Evolutionary conservation across 1,140 invertebrate genomes (phyloP), one percentile per base, ranked within the genome.

Genomic region (Medauroidea extradentata): DNA sequence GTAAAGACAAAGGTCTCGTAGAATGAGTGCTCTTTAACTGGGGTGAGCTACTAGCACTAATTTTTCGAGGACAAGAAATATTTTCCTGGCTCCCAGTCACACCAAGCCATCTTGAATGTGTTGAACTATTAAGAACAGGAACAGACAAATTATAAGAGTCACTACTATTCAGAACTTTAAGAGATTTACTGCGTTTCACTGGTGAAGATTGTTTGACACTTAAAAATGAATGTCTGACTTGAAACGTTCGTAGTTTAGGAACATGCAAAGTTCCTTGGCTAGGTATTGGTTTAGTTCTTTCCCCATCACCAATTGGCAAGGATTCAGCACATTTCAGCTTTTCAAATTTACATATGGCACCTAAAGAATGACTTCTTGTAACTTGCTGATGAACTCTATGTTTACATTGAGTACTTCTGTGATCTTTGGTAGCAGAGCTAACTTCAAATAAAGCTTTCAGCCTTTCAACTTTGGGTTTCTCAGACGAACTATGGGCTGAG

Each of bases 381-480:
- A 65, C 61, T 46, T 48, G 41, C 21, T 52, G 53, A 27, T 16
- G 34, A 19, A 13, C n/a, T 7, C 41, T 41, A 16, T 41, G 59
- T 56, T 54, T 59, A 9, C 23, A 25, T 34, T 54, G 50, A 18
- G 61, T 60, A 51, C 60, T 65, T 27, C 61, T 38, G 44, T 53
- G 56, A 50, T 64, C 52, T 13, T 43, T 38, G 21, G 13, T 55
- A n/a, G 53, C 16, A 19, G 51, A 23, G 5, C 21, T 58, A 19
- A 68, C 71, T 63, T 80, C 78, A 71, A 79, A 80, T n/a, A 79
- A 62, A 16, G 77, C 73, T 63, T 74, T 76, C 16, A 79, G 64
- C 59, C 75, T 76, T 0, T 73, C 69, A 58, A 79, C 78, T 56
- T 77, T 78, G 11, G 77, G 75, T 55, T 74, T 70, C 1, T 75